phyloP scores from a whole-genome alignment of 2,888 invertebrate genomes.

The Sarcophaga subvicina region DNA sequence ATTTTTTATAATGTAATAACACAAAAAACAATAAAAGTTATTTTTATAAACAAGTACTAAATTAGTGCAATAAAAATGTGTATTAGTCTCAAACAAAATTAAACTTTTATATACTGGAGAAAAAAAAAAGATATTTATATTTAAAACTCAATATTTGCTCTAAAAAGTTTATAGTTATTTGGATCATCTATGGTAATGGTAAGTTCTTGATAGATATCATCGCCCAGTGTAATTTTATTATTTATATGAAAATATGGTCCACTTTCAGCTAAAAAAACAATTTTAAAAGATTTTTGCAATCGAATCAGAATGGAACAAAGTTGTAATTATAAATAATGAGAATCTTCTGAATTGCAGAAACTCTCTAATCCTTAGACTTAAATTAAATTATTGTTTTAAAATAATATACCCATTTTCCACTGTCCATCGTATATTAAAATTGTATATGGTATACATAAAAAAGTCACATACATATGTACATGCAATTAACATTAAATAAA shows the following conservation, averaged over 20 bases:
- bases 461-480: no score
- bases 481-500: no score
- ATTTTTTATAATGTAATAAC: conserved; percentile 42
- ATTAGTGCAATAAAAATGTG: conserved; percentile 55
- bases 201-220: conserved; percentile 76
- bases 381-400: no score
- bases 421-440: no score
- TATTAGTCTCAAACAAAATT: conserved; percentile 39
- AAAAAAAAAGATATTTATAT: not conserved
- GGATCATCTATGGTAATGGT: conserved; percentile 77
- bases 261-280: conserved; percentile 70
- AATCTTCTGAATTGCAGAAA: no score
- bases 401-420: no score
- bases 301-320: not conserved
- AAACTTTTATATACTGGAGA: not conserved
- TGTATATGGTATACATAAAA: no score
- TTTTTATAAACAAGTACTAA: conserved; percentile 57
- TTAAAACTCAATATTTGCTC: conserved; percentile 73
- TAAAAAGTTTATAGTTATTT: conserved; percentile 73
- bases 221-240: conserved; percentile 66
- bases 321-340: not conserved
- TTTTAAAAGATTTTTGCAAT: no score
- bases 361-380: no score
- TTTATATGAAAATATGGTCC: conserved; percentile 81
- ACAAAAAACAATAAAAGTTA: conserved; percentile 43